Conservation (phyloP, 2,888 invertebrate species). For the Drosophila anomelani region DNA sequence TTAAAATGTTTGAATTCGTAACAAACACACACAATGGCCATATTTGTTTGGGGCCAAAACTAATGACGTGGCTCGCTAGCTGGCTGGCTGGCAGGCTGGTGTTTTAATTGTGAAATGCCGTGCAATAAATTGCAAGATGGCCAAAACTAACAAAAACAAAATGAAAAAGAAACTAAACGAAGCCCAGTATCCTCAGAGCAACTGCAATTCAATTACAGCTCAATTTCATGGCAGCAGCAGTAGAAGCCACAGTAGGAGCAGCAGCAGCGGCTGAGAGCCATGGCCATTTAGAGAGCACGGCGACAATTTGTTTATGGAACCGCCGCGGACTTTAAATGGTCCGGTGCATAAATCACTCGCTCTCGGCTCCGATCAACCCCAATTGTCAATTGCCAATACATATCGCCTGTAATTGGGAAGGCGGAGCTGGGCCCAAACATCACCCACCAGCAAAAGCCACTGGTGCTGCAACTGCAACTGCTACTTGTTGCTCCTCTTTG, state of each 20-base stretch:
- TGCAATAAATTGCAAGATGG: constrained; percentile 76
- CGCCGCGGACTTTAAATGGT: constrained; percentile 81
- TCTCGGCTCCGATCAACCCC: constrained; percentile 50
- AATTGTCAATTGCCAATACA: constrained; percentile 66
- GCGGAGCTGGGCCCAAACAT: constrained; percentile 29
- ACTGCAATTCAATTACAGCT: constrained; percentile 78
- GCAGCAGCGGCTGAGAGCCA: constrained; percentile 37
- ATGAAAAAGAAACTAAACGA: constrained; percentile 4
- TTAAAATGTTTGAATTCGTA: constrained; percentile 75
- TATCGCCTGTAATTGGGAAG: constrained; percentile 72
- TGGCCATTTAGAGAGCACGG: constrained; percentile 72
- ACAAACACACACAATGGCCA: constrained; percentile 72
- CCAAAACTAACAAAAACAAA: constrained; percentile 52
- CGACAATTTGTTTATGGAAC: constrained; percentile 83
- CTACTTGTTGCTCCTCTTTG: constrained; percentile 11
- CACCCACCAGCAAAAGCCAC: constrained; percentile 41
- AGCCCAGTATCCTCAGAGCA: constrained; percentile 62
- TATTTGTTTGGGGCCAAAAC: constrained; percentile 68
- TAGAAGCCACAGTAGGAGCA: not conserved
- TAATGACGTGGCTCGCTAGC: constrained; percentile 70
- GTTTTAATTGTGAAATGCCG: constrained; percentile 77
- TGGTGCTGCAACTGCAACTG: constrained; percentile 13
- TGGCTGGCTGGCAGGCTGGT: constrained; percentile 4
- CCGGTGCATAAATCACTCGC: constrained; percentile 74
- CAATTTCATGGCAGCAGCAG: constrained; percentile 67